phyloP scores from a whole-genome alignment of 2,888 invertebrate species.

The Odontothrips loti region DNA sequence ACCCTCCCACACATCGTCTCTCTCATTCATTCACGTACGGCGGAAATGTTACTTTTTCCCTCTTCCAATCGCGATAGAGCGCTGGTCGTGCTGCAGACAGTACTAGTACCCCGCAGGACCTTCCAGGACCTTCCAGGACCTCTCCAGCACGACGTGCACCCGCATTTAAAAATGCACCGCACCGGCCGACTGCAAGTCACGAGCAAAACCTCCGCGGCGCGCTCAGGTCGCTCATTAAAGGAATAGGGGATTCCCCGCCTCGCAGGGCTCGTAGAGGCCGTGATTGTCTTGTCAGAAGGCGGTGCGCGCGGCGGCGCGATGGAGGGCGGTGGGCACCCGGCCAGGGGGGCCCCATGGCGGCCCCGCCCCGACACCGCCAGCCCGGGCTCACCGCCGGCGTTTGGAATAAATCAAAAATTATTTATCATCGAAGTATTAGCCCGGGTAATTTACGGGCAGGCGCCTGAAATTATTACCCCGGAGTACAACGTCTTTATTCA shows the following conservation, averaged over 20 bases:
- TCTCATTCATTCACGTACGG: neutral
- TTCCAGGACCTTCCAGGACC: neutral
- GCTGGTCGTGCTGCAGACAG: too few relatives aligned
- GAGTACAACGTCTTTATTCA: neutral
- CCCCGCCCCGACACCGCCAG: neutral
- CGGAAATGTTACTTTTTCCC: too few relatives aligned
- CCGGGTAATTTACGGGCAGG: neutral
- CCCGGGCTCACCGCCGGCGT: neutral
- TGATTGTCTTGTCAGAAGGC: conserved; percentile 1
- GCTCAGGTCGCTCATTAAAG: neutral
- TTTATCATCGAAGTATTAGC: neutral
- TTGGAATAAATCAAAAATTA: neutral
- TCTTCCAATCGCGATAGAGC: too few relatives aligned
- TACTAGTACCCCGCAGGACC: too few relatives aligned
- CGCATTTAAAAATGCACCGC: neutral
- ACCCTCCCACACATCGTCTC: neutral
- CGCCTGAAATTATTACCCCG: neutral
- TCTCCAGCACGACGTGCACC: neutral
- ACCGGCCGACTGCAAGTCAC: neutral
- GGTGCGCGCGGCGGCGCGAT: neutral
- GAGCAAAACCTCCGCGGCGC: neutral
- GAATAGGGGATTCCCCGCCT: neutral
- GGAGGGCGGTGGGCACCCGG: neutral
- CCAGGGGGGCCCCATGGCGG: neutral
- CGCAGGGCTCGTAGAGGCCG: neutral